Base-by-base conservation (phyloP, 2,797 vertebrate species). In the Galago senegalensis region DNA sequence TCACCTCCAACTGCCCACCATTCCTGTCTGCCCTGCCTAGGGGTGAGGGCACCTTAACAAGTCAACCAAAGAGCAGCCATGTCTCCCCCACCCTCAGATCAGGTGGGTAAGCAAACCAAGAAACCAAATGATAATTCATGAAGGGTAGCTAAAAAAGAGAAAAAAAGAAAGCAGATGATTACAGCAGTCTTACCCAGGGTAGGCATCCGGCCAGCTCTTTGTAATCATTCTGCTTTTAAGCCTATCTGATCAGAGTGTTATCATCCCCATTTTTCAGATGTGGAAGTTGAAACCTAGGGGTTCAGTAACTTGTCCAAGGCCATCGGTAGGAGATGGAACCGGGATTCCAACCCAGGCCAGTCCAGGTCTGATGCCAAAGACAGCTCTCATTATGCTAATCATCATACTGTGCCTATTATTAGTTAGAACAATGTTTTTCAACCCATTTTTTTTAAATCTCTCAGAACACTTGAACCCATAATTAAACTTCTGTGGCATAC, bases 301-400 rank as follows among this genome's bases (percentile, higher is more conserved):
- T 40, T 95, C 67, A 43, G 34, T 83, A 34, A 76, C 72, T 75
- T 79, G 56, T 20, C 83, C 23, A 25, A 82, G 40, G 5, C 69
- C 65, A 72, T 43, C 67, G 10, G 43, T 80, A 60, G 43, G 43
- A 8, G 3, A 53, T 49, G 37, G 37, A 76, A 12, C 20, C 69
- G 60, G 46, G 31, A 65, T 84, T 46, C 0, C 0, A 56, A 21
- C 94, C 85, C 90, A 27, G 20, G n/a, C 0, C 0, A 40, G 13
- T 94, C 88, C 96, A 75, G 37, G 18, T 75, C 37, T 81, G 40
- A 53, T 31, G 67, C 40, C 21, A 37, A 89, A 97, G 69, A 46
- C 25, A 18, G 16, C 29, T 81, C 5, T 77, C n/a, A 87, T 12
- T 69, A 5, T 21, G 4, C 18, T 31, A 53, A 65, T 43, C 20